A percentile compares a stretch with the other conserved stretches of the same genome.
phyloP scores from a whole-genome alignment of 2,888 invertebrate genomes.

The Chorisops tibialis region DNA sequence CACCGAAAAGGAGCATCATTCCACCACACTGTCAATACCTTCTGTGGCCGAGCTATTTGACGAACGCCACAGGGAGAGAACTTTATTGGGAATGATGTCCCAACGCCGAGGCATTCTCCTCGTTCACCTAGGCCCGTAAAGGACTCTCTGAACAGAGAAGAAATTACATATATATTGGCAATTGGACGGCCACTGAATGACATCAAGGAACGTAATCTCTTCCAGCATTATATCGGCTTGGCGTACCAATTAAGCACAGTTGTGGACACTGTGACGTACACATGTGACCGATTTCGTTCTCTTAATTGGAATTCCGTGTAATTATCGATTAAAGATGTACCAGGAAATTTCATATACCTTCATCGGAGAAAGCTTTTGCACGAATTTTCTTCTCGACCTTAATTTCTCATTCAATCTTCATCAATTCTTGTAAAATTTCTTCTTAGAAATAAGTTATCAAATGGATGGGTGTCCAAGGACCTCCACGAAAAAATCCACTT shows the following conservation, averaged over 20 bases:
- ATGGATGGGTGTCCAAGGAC: not conserved
- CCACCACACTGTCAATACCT: slow-evolving; percentile 24
- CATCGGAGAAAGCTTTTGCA: too few species aligned
- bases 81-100: slow-evolving; percentile 24
- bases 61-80: slow-evolving; percentile 16
- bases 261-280: slow-evolving; percentile 25
- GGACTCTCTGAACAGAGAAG: slow-evolving; percentile 1
- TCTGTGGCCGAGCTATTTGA: slow-evolving; percentile 8
- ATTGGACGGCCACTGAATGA: slow-evolving; percentile 22
- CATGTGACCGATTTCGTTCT: slow-evolving; percentile 28
- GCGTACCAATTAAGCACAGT: slow-evolving; percentile 29
- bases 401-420: too few species aligned
- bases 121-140: not conserved
- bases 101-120: not conserved
- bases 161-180: slow-evolving; percentile 30
- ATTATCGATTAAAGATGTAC: slow-evolving; percentile 9
- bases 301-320: slow-evolving; percentile 27
- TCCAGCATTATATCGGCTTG: slow-evolving; percentile 11
- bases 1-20: slow-evolving; percentile 23
- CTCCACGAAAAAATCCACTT: not conserved
- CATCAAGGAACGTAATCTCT: slow-evolving; percentile 31
- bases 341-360: not conserved
- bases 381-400: too few species aligned
- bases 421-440: too few species aligned
- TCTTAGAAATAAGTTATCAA: not conserved